Conservation (phyloP, 2,888 invertebrate species). For the Ceraclea dissimilis region DNA sequence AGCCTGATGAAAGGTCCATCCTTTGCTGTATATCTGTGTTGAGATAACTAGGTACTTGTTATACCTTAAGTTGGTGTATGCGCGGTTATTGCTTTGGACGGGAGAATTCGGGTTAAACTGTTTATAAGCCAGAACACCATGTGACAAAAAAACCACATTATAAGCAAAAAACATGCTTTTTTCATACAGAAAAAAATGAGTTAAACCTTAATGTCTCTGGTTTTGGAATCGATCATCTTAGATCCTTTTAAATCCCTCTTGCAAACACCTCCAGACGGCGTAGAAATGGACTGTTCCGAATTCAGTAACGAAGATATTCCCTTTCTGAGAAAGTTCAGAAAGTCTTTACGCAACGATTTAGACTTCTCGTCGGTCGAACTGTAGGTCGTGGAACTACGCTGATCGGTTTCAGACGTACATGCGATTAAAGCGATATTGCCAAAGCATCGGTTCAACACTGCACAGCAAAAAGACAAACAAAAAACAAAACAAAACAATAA, state of each 20-base stretch:
- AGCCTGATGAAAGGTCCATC: too few relatives aligned
- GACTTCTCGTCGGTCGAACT: conserved; percentile 30
- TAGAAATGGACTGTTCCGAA: background rate
- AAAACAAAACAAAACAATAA: background rate
- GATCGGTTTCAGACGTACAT: conserved; percentile 35
- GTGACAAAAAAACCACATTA: too few relatives aligned
- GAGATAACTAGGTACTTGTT: too few relatives aligned
- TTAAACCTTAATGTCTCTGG: conserved; percentile 6
- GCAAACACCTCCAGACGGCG: conserved; percentile 3
- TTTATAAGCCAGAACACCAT: too few relatives aligned
- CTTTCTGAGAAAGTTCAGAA: conserved; percentile 28
- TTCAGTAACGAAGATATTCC: background rate
- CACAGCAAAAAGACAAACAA: background rate
- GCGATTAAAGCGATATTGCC: conserved; percentile 42
- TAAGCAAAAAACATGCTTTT: background rate
- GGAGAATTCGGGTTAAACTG: too few relatives aligned
- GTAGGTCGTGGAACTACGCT: conserved; percentile 32
- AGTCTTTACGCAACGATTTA: conserved; percentile 7
- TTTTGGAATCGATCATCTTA: conserved; percentile 7
- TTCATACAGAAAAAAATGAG: background rate
- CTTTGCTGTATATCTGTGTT: too few relatives aligned
- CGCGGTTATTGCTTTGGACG: too few relatives aligned
- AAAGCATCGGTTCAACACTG: conserved; percentile 47
- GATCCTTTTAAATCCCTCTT: conserved; percentile 8
- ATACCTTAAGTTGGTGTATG: too few relatives aligned